Evolutionary conservation across 2,113 vertebrate species (phyloP).

Genomic region (Dipodomys ordii): DNA sequence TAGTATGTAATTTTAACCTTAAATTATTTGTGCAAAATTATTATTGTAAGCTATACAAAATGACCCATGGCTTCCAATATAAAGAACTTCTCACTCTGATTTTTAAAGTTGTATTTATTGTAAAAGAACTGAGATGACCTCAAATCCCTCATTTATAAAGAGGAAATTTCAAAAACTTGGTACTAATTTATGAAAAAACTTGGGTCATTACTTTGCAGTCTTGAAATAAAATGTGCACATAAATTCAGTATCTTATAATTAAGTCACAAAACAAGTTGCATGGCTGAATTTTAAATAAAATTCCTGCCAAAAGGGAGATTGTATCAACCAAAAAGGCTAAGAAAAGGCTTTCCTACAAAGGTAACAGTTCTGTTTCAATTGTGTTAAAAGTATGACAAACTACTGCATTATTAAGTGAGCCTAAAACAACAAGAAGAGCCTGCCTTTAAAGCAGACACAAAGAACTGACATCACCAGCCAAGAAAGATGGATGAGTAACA

Average conservation of each 20-base stretch:
- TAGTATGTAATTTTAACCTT: conserved; percentile 81
- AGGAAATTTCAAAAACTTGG: conserved; percentile 58
- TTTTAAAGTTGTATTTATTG: conserved; percentile 56
- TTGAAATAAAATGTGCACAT: conserved; percentile 61
- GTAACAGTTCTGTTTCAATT: conserved; percentile 44
- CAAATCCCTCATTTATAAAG: conserved; percentile 49
- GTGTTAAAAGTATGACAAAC: conserved; percentile 48
- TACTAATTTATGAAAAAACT: conserved; percentile 56
- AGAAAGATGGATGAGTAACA: conserved; percentile 69
- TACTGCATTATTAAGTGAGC: conserved; percentile 58
- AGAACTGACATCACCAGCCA: conserved; percentile 67
- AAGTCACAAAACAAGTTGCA: conserved; percentile 48
- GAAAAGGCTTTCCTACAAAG: conserved; percentile 44
- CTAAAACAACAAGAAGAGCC: conserved; percentile 56
- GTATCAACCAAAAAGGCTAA: conserved; percentile 26
- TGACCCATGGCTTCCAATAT: conserved; percentile 67
- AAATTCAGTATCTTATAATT: conserved; percentile 59
- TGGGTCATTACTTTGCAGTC: conserved; percentile 34
- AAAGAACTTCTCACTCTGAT: conserved; percentile 62
- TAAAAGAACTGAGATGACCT: conserved; percentile 70
- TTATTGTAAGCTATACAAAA: conserved; percentile 81
- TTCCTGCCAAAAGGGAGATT: conserved; percentile 51
- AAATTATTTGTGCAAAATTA: conserved; percentile 77
- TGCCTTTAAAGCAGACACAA: conserved; percentile 63
- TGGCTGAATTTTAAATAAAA: conserved; percentile 56